Evolutionary conservation across 2,888 invertebrate species (phyloP).

Genomic region (Tridacna crocea): DNA sequence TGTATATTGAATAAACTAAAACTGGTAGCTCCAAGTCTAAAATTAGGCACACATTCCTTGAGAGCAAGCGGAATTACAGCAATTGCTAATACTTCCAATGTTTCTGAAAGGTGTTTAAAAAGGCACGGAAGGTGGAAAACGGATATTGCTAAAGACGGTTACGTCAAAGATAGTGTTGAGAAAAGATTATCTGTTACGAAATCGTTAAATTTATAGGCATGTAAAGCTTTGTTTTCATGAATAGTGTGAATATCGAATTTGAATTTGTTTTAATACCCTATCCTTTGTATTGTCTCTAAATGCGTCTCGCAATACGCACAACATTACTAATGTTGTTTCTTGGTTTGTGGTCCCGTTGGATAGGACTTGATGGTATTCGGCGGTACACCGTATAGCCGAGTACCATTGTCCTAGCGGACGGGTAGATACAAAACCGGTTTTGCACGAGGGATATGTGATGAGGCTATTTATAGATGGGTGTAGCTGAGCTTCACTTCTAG

Average conservation of each 20-base stretch:
- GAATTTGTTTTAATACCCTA: too few relatives aligned
- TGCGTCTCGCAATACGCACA: too few relatives aligned
- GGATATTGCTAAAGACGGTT: conserved; percentile 31
- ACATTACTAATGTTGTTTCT: too few relatives aligned
- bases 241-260: too few relatives aligned
- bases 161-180: conserved; percentile 31
- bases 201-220: too few relatives aligned
- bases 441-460: background rate
- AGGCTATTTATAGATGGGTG: background rate
- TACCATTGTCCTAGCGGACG: conserved; percentile 8
- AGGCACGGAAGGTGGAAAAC: conserved; percentile 47
- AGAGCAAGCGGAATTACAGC: conserved; percentile 30
- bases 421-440: background rate
- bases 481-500: background rate
- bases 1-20: conserved; percentile 29
- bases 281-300: too few relatives aligned
- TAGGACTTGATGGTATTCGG: background rate
- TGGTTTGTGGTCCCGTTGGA: background rate
- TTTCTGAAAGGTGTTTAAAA: conserved; percentile 35
- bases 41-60: conserved; percentile 38
- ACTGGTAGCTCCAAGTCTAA: conserved; percentile 34
- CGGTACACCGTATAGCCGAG: conserved; percentile 7
- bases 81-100: conserved; percentile 16
- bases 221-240: too few relatives aligned
- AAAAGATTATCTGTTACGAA: conserved; percentile 3